Evolutionary conservation across 2,113 vertebrate species (phyloP).

Genomic region (Phylloscopus trochilus): DNA sequence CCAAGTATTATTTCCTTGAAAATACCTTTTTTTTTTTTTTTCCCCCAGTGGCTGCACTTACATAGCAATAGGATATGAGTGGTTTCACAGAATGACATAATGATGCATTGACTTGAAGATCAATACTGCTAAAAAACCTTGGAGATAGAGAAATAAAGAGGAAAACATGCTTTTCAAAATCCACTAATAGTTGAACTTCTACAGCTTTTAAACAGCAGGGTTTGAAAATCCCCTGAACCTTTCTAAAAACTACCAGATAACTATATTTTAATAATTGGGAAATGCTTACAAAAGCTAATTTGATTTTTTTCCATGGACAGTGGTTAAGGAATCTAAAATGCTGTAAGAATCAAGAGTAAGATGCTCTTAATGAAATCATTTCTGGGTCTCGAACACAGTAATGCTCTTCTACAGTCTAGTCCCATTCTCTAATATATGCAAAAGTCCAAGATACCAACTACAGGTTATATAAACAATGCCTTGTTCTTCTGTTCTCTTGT

Average conservation of each 20-base stretch:
- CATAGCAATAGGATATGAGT: slow-evolving; percentile 49
- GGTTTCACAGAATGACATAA: slow-evolving; percentile 58
- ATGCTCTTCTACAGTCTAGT: not conserved
- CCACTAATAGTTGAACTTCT: slow-evolving; percentile 26
- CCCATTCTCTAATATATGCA: not conserved
- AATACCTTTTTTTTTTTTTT: not conserved
- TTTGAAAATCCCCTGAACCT: not conserved
- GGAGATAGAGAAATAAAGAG: slow-evolving; percentile 27
- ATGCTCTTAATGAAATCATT: not conserved
- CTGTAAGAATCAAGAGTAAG: not conserved
- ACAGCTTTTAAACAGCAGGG: slow-evolving; percentile 38
- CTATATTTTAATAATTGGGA: not conserved
- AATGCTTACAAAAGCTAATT: not conserved
- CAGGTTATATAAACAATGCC: not conserved
- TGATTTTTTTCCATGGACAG: not conserved
- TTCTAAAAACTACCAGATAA: not conserved
- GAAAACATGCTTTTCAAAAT: slow-evolving; percentile 40
- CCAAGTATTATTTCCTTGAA: slow-evolving; percentile 57
- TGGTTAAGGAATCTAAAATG: not conserved
- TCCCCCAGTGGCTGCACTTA: slow-evolving; percentile 7
- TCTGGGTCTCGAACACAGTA: not conserved
- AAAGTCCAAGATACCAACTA: not conserved
- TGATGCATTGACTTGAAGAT: slow-evolving; percentile 66
- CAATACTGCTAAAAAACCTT: slow-evolving; percentile 64
- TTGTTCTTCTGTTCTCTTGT: not conserved